Percentiles rank a stretch among this genome's conserved stretches.
Conservation (phyloP, 2,113 vertebrate genomes). For the Scomber japonicus region DNA sequence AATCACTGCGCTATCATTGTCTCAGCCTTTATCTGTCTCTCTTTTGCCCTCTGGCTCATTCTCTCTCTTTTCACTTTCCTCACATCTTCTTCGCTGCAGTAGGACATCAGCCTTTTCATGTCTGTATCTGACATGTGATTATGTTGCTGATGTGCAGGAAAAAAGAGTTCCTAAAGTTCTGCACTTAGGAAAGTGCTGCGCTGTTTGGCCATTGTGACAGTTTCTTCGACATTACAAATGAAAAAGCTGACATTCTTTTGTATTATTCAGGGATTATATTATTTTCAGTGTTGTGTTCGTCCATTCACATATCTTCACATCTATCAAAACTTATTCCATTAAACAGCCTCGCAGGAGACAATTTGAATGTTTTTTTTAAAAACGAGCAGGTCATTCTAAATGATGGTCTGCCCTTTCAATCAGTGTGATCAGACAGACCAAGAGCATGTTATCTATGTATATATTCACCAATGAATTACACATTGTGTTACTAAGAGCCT, state of each 20-base stretch:
- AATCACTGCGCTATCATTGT: slow-evolving; percentile 2
- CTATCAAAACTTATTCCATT: background rate
- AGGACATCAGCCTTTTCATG: background rate
- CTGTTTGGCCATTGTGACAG: too few relatives aligned
- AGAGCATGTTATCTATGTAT: background rate
- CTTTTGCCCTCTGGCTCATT: background rate
- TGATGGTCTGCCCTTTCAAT: background rate
- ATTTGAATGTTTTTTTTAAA: slow-evolving; percentile 2
- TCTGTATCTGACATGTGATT: slow-evolving; percentile 4
- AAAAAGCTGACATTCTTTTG: background rate
- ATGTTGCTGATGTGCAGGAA: background rate
- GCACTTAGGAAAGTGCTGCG: background rate
- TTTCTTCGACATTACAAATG: background rate
- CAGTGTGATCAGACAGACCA: background rate
- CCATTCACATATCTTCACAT: too few relatives aligned
- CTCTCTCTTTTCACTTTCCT: background rate
- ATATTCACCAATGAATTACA: background rate
- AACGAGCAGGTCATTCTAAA: background rate
- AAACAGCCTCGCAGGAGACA: background rate
- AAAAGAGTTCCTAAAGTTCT: background rate
- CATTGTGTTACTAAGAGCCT: background rate
- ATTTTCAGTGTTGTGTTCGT: background rate
- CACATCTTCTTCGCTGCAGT: background rate
- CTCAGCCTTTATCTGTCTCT: slow-evolving; percentile 23
- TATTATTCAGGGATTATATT: background rate